phyloP scores from a whole-genome alignment of 2,888 invertebrate genomes.

The Allygus modestus region DNA sequence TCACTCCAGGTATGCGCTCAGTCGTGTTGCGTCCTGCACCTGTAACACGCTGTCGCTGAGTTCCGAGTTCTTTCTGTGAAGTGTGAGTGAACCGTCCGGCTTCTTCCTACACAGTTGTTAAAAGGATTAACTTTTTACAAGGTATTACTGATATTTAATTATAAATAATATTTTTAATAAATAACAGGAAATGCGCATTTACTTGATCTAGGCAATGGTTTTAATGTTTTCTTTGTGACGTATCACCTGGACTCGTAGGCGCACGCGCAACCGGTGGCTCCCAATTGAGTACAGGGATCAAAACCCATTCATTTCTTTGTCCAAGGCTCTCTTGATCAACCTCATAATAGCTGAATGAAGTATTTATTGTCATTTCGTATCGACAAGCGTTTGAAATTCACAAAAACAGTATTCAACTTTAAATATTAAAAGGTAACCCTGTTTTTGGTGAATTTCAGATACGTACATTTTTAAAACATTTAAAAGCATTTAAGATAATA shows the following conservation, averaged over 20 bases:
- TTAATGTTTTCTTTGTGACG: neutral
- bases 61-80: neutral
- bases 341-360: too few species aligned
- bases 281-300: neutral
- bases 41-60: neutral
- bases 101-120: neutral
- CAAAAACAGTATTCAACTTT: too few species aligned
- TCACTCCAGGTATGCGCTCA: constrained; percentile 6
- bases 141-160: neutral
- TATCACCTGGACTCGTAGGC: neutral
- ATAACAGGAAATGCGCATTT: too few species aligned
- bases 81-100: neutral
- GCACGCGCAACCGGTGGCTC: constrained; percentile 1
- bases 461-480: too few species aligned
- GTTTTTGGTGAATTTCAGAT: too few species aligned
- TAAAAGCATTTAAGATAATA: too few species aligned
- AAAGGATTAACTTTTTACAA: constrained; percentile 12
- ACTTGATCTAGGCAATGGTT: too few species aligned
- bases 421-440: too few species aligned
- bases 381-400: too few species aligned
- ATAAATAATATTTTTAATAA: neutral
- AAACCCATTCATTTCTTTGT: constrained; percentile 13
- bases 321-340: neutral
- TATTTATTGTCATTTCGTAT: too few species aligned
- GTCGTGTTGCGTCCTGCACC: neutral